These are phyloP conservation scores for Ditula angustiorana DNA, from an alignment of 2,888 invertebrate species.

Conservation along the genomic window DNA sequence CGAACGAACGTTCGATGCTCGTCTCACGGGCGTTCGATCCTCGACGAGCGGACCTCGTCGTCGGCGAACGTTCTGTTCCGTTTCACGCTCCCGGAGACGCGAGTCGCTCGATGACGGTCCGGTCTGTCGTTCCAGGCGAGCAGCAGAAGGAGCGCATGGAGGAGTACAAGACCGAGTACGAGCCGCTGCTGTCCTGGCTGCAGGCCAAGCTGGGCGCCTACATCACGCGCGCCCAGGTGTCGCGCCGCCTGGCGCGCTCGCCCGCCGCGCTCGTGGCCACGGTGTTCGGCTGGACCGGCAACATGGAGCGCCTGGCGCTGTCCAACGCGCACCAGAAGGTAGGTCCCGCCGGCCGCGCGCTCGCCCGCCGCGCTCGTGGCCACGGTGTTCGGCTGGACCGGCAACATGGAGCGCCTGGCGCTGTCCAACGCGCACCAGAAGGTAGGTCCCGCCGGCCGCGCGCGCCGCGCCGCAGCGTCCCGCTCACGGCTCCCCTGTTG, in stretches of 20 bases:
- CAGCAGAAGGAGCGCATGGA: constrained; percentile 91
- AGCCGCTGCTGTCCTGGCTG: constrained; percentile 97
- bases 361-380: constrained; percentile 99
- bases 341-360: constrained; percentile 82
- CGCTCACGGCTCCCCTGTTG: constrained; percentile 92
- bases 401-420: constrained; percentile 99
- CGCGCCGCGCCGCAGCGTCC: too few relatives aligned
- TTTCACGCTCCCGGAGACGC: too few relatives aligned
- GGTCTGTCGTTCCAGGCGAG: constrained; percentile 66
- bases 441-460: constrained; percentile 93
- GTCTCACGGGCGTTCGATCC: too few relatives aligned
- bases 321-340: constrained; percentile 98
- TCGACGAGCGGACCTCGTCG: too few relatives aligned
- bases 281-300: constrained; percentile 99
- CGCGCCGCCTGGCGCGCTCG: constrained; percentile 95
- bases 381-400: constrained; percentile 99
- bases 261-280: constrained; percentile 98
- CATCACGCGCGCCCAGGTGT: constrained; percentile 92
- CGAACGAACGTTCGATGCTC: too few relatives aligned
- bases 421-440: constrained; percentile 98
- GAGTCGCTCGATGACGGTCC: background rate
- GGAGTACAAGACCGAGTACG: constrained; percentile 90
- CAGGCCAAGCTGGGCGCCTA: constrained; percentile 92
- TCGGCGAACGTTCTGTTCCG: too few relatives aligned
- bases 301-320: constrained; percentile 98